Base-by-base conservation (phyloP, 1,140 invertebrate species). In the Steinernema feltiae region DNA sequence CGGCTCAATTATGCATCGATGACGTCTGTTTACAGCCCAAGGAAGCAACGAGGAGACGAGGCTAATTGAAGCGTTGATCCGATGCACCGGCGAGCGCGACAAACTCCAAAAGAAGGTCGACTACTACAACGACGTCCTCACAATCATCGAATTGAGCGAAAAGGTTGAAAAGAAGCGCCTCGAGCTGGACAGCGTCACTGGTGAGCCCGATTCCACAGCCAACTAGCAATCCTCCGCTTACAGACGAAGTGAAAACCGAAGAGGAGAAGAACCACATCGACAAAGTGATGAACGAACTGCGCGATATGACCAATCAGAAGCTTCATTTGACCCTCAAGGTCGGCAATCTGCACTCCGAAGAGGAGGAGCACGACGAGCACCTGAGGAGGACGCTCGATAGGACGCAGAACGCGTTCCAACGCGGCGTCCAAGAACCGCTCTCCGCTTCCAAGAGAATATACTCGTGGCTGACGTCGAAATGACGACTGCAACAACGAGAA, bases 71-170 rank as follows among this genome's bases (percentile, higher is more conserved):
- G 53, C 53, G 12, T 27, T 27, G 12, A 63, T 63, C 53, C 7
- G 24, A 21, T 63, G 53, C 24, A 63, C 53, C 3, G 12, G 12
- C 53, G 53, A 63, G 12, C 53, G 53, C 7, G 53, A 63, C 24
- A 63, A 63, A 27, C 53, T 63, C 3, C 53, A 63, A 27, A 63
- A 63, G 53, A 63, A 63, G 53, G 53, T 63, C 15, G 53, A 63
- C 53, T 63, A 63, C 53, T 63, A 63, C 53, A 63, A 63, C 53
- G 53, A 63, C 53, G 53, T 63, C 3, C 53, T 63, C 12, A 63
- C 53, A 3, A 63, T 63, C 24, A 63, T 63, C 15, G 53, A 63
- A 27, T 15, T 63, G 3, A 63, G 7, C 2, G 53, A 63, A 21
- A 63, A 27, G 7, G 24, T 63, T 7, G 53, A 63, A 3, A 63